These are phyloP conservation scores for Drosophila teissieri DNA, from an alignment of 1,140 invertebrate genomes.

Conservation along the genomic window DNA sequence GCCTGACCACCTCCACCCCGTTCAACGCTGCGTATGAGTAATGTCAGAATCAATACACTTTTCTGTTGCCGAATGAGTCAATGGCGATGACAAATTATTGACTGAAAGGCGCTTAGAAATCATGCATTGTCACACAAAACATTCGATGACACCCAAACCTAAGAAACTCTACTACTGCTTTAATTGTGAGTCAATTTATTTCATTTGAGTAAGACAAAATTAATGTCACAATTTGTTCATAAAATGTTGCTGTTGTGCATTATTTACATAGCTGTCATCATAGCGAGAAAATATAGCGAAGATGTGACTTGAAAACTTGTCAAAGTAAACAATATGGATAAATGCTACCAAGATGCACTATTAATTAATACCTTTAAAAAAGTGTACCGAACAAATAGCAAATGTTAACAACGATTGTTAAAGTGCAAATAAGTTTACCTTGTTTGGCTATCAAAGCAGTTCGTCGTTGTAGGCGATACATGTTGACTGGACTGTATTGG, in stretches of 20 bases:
- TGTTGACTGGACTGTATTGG: slow-evolving; percentile 29
- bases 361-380: too few relatives aligned
- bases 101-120: slow-evolving; percentile 20
- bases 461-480: slow-evolving; percentile 73
- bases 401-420: too few relatives aligned
- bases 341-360: too few relatives aligned
- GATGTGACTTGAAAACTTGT: too few relatives aligned
- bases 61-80: slow-evolving; percentile 41
- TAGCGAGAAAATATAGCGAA: too few relatives aligned
- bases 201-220: neutral
- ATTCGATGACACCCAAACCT: too few relatives aligned
- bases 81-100: slow-evolving; percentile 36
- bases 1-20: slow-evolving; percentile 7
- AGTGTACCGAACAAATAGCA: too few relatives aligned
- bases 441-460: slow-evolving; percentile 74
- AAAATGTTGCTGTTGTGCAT: too few relatives aligned
- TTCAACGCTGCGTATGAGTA: slow-evolving; percentile 70
- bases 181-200: neutral
- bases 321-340: too few relatives aligned
- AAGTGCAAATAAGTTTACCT: slow-evolving; percentile 46
- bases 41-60: slow-evolving; percentile 34
- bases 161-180: neutral
- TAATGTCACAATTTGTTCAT: too few relatives aligned
- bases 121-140: neutral
- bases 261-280: too few relatives aligned